Percentiles rank a stretch among this genome's conserved stretches.
These are phyloP conservation scores for Drosophila bifasciata DNA, from an alignment of 1,140 invertebrate species.

Conservation along the genomic window DNA sequence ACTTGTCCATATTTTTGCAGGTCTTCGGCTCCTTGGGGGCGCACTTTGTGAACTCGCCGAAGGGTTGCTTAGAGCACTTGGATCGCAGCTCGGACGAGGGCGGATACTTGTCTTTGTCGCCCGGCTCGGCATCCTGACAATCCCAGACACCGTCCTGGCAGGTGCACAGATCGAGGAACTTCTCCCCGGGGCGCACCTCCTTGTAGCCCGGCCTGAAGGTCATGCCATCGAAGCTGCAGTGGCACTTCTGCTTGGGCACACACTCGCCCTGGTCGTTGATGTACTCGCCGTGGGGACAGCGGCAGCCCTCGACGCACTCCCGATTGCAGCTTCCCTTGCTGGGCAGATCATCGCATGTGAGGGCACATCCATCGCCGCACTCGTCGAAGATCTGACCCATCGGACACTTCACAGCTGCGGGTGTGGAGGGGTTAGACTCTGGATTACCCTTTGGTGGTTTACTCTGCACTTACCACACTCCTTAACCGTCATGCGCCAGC, in stretches of 20 bases:
- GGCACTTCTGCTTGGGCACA: constrained; percentile 90
- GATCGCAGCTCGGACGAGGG: constrained; percentile 86
- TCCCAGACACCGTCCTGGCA: constrained; percentile 91
- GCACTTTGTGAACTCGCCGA: constrained; percentile 91
- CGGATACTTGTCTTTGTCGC: constrained; percentile 87
- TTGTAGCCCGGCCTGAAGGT: constrained; percentile 91
- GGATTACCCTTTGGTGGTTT: constrained; percentile 1
- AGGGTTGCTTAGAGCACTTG: constrained; percentile 86
- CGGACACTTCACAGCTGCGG: constrained; percentile 88
- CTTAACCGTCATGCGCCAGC: constrained; percentile 91
- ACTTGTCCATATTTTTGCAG: constrained; percentile 92
- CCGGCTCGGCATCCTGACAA: constrained; percentile 87
- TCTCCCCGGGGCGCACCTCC: constrained; percentile 88
- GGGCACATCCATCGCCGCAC: constrained; percentile 90
- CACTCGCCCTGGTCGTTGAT: constrained; percentile 90
- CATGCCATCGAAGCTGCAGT: constrained; percentile 89
- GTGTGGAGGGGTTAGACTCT: background rate
- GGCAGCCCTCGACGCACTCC: constrained; percentile 94
- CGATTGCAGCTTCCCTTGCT: constrained; percentile 60
- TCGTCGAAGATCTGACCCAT: constrained; percentile 91
- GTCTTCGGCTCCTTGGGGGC: constrained; percentile 90
- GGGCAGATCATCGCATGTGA: constrained; percentile 88
- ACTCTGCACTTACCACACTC: constrained; percentile 88
- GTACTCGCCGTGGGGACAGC: constrained; percentile 91
- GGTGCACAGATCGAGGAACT: constrained; percentile 89